Conservation (phyloP, 2,797 vertebrate species). For the Sylvilagus floridanus region DNA sequence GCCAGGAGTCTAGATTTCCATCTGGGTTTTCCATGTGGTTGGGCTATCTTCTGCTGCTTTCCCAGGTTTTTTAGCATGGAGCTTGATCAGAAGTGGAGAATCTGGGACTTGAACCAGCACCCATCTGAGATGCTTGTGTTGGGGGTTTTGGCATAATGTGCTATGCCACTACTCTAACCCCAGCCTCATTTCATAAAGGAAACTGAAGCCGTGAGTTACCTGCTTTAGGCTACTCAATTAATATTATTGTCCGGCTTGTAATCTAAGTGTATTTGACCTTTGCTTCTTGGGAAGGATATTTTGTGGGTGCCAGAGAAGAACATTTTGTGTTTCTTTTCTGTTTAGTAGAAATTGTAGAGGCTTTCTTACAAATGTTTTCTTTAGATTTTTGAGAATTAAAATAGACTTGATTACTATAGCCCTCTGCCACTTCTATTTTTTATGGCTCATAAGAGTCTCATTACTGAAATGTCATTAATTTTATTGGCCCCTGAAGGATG, state of each 20-base stretch:
- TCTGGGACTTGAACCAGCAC: too few species aligned
- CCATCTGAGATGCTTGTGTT: too few species aligned
- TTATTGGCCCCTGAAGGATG: constrained; percentile 66
- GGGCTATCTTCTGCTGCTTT: too few species aligned
- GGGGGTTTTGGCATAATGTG: too few species aligned
- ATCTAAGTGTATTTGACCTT: neutral
- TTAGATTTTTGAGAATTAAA: constrained; percentile 59
- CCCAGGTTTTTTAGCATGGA: too few species aligned
- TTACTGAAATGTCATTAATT: constrained; percentile 77
- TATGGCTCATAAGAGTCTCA: constrained; percentile 65
- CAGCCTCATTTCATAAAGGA: neutral
- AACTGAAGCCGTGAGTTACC: neutral
- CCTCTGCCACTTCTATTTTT: constrained; percentile 67
- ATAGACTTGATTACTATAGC: constrained; percentile 65
- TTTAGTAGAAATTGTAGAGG: constrained; percentile 55
- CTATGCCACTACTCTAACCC: too few species aligned
- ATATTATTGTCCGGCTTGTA: neutral
- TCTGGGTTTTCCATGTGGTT: too few species aligned
- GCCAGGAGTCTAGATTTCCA: too few species aligned
- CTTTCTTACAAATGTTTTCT: constrained; percentile 43
- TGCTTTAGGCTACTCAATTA: neutral
- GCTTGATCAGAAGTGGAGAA: too few species aligned
- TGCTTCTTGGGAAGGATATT: neutral
- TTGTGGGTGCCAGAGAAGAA: neutral
- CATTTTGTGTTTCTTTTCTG: neutral